Conservation (phyloP, 2,113 vertebrate species). For the Corythornis cristatus region DNA sequence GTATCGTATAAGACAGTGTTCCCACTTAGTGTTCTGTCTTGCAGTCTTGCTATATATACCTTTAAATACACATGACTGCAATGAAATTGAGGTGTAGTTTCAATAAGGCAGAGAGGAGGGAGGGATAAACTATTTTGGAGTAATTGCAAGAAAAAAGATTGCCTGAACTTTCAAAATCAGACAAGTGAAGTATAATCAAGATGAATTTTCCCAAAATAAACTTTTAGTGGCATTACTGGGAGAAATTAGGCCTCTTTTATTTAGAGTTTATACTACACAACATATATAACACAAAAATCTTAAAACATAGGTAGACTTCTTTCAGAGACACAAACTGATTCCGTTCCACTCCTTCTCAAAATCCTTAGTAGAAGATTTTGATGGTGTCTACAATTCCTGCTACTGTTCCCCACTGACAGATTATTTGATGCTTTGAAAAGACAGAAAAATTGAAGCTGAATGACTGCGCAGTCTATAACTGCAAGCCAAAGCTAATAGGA, state of each 20-base stretch:
- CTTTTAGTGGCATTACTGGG: neutral
- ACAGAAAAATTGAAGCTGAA: neutral
- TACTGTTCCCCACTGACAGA: neutral
- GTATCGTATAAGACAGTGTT: neutral
- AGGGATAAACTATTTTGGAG: neutral
- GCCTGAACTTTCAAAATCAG: neutral
- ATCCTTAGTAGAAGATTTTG: neutral
- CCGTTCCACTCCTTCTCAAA: neutral
- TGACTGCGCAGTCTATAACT: neutral
- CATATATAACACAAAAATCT: neutral
- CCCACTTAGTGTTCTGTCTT: neutral
- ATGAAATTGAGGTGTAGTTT: neutral
- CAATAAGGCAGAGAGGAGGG: neutral
- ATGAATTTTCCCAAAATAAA: neutral
- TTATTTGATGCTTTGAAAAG: neutral
- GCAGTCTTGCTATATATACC: neutral
- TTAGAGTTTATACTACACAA: neutral
- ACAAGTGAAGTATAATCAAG: neutral
- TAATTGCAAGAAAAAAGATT: neutral
- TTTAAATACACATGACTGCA: neutral
- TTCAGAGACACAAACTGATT: neutral
- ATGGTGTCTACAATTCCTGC: neutral
- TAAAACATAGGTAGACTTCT: neutral
- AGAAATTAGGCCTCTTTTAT: neutral
- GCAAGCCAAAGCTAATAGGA: neutral